phyloP scores from a whole-genome alignment of 1,140 invertebrate species.

The Andricus grossulariae region DNA sequence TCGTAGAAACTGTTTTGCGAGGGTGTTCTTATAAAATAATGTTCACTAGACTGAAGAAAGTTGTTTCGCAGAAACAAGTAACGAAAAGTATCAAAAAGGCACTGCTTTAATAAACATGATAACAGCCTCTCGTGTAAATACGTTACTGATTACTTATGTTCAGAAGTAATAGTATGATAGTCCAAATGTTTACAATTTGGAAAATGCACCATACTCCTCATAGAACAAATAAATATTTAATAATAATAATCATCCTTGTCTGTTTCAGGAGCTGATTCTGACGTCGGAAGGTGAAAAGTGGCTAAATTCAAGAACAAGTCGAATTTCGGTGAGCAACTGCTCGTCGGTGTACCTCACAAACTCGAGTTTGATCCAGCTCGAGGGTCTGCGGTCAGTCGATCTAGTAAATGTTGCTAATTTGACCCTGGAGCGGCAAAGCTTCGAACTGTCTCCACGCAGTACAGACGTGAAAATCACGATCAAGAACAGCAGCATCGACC shows the following conservation, averaged over 20 bases:
- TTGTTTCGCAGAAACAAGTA: not conserved
- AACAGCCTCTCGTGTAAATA: too few relatives aligned
- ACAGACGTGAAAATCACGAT: slow-evolving; percentile 64
- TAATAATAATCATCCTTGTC: slow-evolving; percentile 36
- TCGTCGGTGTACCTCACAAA: slow-evolving; percentile 75
- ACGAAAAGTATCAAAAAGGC: too few relatives aligned
- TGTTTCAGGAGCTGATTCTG: slow-evolving; percentile 77
- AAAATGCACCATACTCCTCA: not conserved
- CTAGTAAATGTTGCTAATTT: slow-evolving; percentile 75
- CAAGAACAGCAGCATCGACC: slow-evolving; percentile 73
- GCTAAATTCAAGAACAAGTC: slow-evolving; percentile 74
- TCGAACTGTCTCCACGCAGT: slow-evolving; percentile 63
- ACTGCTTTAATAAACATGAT: too few relatives aligned
- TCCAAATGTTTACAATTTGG: too few relatives aligned
- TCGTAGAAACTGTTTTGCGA: not conserved
- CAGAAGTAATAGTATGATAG: too few relatives aligned
- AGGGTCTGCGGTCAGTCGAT: slow-evolving; percentile 72
- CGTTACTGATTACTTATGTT: too few relatives aligned
- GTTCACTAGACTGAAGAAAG: not conserved
- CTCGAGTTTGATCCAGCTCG: slow-evolving; percentile 73
- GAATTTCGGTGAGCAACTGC: slow-evolving; percentile 77
- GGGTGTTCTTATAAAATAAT: slow-evolving; percentile 9
- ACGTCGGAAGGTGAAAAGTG: slow-evolving; percentile 77
- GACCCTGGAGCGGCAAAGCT: slow-evolving; percentile 67
- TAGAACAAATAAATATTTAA: not conserved